Evolutionary conservation across 2,888 invertebrate genomes (phyloP).

Genomic region (Chalcosyrphus nemorum): DNA sequence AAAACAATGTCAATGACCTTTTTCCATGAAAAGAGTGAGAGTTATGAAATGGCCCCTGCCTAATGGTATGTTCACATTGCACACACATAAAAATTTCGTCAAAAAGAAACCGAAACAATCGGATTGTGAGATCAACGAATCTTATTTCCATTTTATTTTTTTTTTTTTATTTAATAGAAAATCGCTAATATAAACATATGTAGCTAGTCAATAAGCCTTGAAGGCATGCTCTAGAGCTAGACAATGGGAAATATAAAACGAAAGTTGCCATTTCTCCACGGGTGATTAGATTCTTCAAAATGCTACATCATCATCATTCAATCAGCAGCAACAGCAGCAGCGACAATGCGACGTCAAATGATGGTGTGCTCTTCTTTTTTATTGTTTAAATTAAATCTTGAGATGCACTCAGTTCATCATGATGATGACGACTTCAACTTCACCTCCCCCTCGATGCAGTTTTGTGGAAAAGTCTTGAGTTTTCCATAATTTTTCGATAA

Average conservation of each 20-base stretch:
- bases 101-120: slow-evolving; percentile 41
- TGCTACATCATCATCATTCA: slow-evolving; percentile 42
- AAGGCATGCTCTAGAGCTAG: neutral
- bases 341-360: neutral
- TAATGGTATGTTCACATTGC: neutral
- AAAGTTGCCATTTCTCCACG: slow-evolving; percentile 65
- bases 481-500: slow-evolving; percentile 31
- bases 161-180: slow-evolving; percentile 31
- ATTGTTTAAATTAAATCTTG: slow-evolving; percentile 15
- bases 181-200: slow-evolving; percentile 11
- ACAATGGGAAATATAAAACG: slow-evolving; percentile 59
- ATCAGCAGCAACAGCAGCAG: slow-evolving; percentile 1
- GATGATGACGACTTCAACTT: neutral
- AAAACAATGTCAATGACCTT: slow-evolving; percentile 58
- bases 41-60: slow-evolving; percentile 34
- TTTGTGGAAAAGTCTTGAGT: neutral
- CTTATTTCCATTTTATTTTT: slow-evolving; percentile 45
- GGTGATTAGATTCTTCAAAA: slow-evolving; percentile 64
- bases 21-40: slow-evolving; percentile 59
- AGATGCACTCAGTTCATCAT: slow-evolving; percentile 25
- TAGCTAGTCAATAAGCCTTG: neutral
- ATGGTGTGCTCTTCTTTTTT: neutral
- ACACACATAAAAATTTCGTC: slow-evolving; percentile 9
- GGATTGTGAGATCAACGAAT: slow-evolving; percentile 50
- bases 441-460: neutral